These are phyloP conservation scores for Huso huso DNA, from an alignment of 2,797 vertebrate species.

Conservation along the genomic window DNA sequence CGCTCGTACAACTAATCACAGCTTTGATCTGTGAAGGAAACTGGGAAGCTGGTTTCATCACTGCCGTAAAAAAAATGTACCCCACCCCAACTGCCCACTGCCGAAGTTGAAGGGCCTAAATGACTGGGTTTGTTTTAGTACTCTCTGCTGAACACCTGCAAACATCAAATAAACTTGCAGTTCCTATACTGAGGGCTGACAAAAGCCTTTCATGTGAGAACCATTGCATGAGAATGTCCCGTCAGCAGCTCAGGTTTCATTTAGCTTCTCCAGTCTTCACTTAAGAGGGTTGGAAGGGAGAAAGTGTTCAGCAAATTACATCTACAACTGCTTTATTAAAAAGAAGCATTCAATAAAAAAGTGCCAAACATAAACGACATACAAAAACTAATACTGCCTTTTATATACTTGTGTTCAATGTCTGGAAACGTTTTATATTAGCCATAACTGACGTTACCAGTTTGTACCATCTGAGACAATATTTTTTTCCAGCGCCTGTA, in stretches of 20 bases:
- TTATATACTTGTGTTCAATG: no score
- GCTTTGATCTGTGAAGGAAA: slow-evolving; percentile 11
- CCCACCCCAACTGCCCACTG: slow-evolving; percentile 15
- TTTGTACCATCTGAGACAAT: no score
- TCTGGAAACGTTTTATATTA: no score
- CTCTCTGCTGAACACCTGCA: slow-evolving; percentile 85
- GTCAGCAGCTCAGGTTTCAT: slow-evolving; percentile 79
- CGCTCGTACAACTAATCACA: slow-evolving; percentile 21
- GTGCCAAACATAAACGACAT: neutral
- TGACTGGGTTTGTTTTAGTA: slow-evolving; percentile 77
- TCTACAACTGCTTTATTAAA: no score
- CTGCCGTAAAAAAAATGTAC: slow-evolving; percentile 18
- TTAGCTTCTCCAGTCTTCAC: slow-evolving; percentile 51
- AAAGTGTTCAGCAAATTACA: no score
- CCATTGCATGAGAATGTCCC: slow-evolving; percentile 69
- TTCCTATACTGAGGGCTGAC: slow-evolving; percentile 60
- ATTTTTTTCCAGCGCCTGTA: no score
- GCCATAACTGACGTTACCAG: no score
- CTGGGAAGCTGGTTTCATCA: slow-evolving; percentile 8
- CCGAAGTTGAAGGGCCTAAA: slow-evolving; percentile 41
- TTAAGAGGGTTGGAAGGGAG: slow-evolving; percentile 43
- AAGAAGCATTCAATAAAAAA: no score
- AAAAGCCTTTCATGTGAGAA: slow-evolving; percentile 88
- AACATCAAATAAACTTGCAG: slow-evolving; percentile 67
- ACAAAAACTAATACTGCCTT: slow-evolving; percentile 7